Evolutionary conservation across 2,888 invertebrate species (phyloP).

Genomic region (Lepidocyrtinus sp.): DNA sequence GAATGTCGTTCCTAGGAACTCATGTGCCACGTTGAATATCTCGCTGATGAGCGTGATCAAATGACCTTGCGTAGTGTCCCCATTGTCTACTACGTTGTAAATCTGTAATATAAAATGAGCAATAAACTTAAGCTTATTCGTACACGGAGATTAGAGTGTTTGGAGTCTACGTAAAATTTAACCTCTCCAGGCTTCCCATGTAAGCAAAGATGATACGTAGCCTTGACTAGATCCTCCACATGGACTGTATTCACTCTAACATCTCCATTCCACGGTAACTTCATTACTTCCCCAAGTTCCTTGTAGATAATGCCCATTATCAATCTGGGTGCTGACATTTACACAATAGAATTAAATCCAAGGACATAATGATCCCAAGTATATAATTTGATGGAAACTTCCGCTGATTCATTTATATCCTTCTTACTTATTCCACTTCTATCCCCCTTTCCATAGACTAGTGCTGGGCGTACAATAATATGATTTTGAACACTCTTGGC

Average conservation of each 20-base stretch:
- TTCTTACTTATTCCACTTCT: conserved; percentile 85
- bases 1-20: conserved; percentile 87
- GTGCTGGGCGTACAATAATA: conserved; percentile 85
- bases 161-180: background rate
- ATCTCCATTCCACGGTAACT: conserved; percentile 89
- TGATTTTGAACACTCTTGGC: conserved; percentile 81
- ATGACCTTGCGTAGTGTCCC: conserved; percentile 87
- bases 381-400: no score
- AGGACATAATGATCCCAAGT: no score
- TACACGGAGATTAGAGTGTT: no score
- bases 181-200: conserved; percentile 71
- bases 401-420: no score
- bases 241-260: conserved; percentile 91
- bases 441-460: conserved; percentile 91
- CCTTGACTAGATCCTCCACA: conserved; percentile 86
- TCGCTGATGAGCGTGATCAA: conserved; percentile 85
- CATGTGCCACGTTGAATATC: conserved; percentile 88
- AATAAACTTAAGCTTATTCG: no score
- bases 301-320: conserved; percentile 92
- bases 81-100: conserved; percentile 89
- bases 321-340: conserved; percentile 88
- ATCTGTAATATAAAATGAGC: conserved; percentile 73
- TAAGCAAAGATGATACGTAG: conserved; percentile 81
- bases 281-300: conserved; percentile 90
- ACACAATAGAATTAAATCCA: no score